These are phyloP conservation scores for Platysteira castanea DNA, from an alignment of 2,113 vertebrate genomes.

Conservation along the genomic window DNA sequence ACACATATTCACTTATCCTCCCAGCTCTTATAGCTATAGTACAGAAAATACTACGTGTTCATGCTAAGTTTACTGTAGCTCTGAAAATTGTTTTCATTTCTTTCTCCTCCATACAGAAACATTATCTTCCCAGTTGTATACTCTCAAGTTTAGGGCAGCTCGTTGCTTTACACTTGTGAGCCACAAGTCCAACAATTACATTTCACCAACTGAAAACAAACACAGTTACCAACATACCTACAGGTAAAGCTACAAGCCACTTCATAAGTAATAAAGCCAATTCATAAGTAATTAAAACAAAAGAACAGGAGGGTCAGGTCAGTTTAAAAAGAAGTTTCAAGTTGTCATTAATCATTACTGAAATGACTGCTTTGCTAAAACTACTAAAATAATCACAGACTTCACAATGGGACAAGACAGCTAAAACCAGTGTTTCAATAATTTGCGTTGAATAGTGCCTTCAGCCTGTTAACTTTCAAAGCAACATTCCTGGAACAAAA, in stretches of 20 bases:
- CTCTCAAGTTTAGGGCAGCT: neutral
- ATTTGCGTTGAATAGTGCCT: neutral
- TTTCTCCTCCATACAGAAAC: neutral
- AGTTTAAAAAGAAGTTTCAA: neutral
- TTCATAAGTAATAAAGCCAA: neutral
- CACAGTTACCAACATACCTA: neutral
- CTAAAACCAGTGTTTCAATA: neutral
- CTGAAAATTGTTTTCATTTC: neutral
- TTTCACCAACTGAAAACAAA: neutral
- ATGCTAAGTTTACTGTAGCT: neutral
- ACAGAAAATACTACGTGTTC: neutral
- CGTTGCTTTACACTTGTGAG: neutral
- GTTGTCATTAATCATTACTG: neutral
- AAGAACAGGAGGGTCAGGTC: neutral
- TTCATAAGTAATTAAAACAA: neutral
- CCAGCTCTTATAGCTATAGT: neutral
- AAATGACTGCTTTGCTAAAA: neutral
- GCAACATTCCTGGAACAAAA: slow-evolving; percentile 57
- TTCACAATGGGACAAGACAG: neutral
- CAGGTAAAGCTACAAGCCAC: neutral
- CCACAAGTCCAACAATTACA: neutral
- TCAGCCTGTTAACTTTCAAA: neutral
- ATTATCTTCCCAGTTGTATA: neutral
- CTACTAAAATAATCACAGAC: neutral
- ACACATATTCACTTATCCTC: neutral